Evolutionary conservation across 2,113 vertebrate species (phyloP).

Genomic region (Ceratotherium simum): DNA sequence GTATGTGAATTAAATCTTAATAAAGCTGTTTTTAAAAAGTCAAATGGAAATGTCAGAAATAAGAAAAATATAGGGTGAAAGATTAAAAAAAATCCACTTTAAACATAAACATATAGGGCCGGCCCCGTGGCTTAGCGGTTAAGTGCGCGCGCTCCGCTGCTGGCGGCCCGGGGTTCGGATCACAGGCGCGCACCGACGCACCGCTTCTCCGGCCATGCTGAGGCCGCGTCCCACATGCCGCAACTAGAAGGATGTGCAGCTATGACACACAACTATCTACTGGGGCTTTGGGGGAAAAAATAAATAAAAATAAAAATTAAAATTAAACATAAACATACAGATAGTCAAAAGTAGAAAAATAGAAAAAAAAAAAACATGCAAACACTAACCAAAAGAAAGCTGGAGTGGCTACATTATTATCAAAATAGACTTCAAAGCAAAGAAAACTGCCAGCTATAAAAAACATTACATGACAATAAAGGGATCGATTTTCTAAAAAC

Average conservation of each 20-base stretch:
- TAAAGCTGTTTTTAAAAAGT: background rate
- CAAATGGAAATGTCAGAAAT: background rate
- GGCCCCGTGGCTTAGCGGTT: no score
- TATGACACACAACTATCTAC: no score
- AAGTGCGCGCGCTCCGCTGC: no score
- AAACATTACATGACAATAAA: background rate
- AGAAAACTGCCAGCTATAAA: background rate
- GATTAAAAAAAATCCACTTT: background rate
- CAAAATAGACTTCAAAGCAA: background rate
- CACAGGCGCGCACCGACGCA: no score
- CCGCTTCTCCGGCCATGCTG: no score
- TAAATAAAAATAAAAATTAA: no score
- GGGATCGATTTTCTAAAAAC: background rate
- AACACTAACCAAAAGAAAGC: background rate
- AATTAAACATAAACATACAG: background rate
- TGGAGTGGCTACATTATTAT: background rate
- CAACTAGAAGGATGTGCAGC: no score
- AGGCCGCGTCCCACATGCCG: no score
- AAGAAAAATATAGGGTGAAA: background rate
- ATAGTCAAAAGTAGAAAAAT: background rate
- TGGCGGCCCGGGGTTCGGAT: no score
- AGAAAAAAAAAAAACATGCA: background rate
- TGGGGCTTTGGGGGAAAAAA: no score
- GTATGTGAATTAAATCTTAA: background rate
- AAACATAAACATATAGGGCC: background rate